Conservation (phyloP, 2,888 invertebrate genomes). For the Tupiocoris notatus region DNA sequence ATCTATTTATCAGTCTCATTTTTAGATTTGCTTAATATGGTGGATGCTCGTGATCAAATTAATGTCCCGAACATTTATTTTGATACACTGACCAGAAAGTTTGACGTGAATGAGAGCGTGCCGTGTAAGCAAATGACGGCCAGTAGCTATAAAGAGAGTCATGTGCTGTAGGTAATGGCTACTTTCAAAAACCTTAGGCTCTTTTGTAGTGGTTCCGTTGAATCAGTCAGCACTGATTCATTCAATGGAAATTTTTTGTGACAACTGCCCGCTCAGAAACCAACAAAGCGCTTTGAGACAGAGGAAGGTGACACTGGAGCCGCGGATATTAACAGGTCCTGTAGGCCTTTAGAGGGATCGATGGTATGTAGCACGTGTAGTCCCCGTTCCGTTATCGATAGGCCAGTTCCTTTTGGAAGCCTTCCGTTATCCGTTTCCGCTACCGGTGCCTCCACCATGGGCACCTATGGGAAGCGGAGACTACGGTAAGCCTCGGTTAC, state of each 20-base stretch:
- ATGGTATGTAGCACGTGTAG: constrained; percentile 10
- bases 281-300: background rate
- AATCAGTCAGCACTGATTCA: background rate
- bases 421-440: constrained; percentile 39
- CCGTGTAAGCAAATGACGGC: no score
- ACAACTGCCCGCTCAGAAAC: background rate
- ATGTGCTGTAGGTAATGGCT: no score
- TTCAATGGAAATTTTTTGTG: background rate
- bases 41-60: no score
- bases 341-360: background rate
- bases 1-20: no score
- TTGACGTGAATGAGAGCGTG: no score
- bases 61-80: no score
- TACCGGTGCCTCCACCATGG: constrained; percentile 20
- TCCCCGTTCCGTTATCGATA: constrained; percentile 23
- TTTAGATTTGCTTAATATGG: no score
- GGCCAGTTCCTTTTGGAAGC: constrained; percentile 34
- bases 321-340: background rate
- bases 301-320: background rate
- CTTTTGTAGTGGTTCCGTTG: no score
- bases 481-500: background rate
- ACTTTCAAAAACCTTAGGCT: no score
- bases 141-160: no score
- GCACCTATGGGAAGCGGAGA: background rate
- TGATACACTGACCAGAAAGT: no score